Conservation (phyloP, 2,113 vertebrate genomes). For the Leucopternis melanops region DNA sequence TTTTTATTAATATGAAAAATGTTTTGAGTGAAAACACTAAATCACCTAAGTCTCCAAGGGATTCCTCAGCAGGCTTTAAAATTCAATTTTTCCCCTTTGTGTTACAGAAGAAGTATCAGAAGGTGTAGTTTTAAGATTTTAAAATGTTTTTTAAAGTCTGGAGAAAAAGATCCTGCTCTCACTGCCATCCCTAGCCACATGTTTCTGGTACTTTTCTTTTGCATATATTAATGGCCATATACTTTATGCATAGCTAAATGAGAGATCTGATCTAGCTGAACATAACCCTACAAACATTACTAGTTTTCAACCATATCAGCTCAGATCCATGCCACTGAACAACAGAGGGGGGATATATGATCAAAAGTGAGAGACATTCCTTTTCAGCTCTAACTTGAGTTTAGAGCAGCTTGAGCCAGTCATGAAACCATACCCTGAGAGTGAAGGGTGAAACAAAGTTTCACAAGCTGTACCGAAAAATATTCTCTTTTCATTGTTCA, state of each 20-base stretch:
- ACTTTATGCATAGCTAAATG: neutral
- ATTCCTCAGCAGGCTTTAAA: neutral
- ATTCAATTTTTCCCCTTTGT: neutral
- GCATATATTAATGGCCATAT: neutral
- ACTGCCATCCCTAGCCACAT: neutral
- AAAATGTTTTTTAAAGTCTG: neutral
- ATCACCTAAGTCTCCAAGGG: neutral
- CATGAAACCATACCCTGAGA: neutral
- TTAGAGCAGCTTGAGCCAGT: neutral
- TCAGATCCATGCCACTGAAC: neutral
- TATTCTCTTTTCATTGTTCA: neutral
- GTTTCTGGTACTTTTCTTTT: neutral
- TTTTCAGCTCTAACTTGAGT: neutral
- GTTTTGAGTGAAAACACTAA: neutral
- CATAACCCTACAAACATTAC: neutral
- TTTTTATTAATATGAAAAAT: neutral
- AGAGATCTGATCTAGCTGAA: neutral
- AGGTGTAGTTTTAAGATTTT: neutral
- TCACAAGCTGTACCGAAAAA: neutral
- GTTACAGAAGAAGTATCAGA: neutral
- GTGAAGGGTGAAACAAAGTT: neutral
- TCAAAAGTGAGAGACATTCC: neutral
- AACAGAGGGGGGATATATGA: neutral
- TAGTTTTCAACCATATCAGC: neutral
- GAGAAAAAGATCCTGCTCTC: neutral